phyloP scores from a whole-genome alignment of 2,797 vertebrate species.

The Myotis daubentonii region DNA sequence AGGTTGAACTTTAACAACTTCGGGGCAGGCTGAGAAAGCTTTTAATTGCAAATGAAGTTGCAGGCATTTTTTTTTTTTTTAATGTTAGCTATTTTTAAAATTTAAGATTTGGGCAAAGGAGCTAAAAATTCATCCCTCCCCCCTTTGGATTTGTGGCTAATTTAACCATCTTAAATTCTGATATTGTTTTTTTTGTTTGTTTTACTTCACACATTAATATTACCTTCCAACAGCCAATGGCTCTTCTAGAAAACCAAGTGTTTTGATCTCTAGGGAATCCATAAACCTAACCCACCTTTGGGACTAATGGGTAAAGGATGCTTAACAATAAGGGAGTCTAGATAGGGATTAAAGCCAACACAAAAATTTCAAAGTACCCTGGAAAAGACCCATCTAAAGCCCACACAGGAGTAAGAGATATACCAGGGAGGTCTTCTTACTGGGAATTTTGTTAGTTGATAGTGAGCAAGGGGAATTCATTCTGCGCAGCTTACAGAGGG shows the following conservation, averaged over 20 bases:
- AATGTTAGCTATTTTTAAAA: constrained; percentile 25
- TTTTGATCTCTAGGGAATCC: constrained; percentile 18
- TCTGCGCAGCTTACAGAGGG: not conserved
- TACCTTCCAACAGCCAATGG: not conserved
- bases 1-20: not conserved
- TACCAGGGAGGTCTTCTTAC: not conserved
- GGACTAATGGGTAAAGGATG: not conserved
- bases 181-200: not conserved
- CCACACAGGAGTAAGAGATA: not conserved
- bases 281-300: not conserved
- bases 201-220: not conserved
- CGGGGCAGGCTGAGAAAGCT: not conserved
- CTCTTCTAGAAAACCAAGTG: constrained; percentile 27
- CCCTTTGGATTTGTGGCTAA: not conserved
- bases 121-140: not conserved
- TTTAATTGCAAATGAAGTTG: not conserved
- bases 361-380: constrained; percentile 28
- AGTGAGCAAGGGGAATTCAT: constrained; percentile 11
- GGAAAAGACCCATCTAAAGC: not conserved
- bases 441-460: not conserved
- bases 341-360: not conserved
- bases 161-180: constrained; percentile 44
- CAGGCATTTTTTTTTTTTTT: constrained; percentile 19
- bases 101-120: not conserved
- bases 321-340: not conserved